Conservation (phyloP, 2,113 vertebrate genomes). For the Mionectes macconnelli region DNA sequence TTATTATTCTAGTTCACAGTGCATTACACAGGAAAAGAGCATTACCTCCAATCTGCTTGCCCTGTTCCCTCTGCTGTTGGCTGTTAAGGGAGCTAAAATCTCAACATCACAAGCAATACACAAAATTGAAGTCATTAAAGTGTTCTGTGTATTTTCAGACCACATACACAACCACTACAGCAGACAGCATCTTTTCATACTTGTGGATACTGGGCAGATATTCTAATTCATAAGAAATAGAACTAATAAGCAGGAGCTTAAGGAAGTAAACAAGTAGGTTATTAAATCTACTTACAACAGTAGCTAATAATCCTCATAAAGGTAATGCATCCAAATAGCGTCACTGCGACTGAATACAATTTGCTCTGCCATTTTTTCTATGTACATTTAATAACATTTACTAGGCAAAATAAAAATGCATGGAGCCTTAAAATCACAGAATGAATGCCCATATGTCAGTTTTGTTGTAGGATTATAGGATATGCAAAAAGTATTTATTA, state of each 20-base stretch:
- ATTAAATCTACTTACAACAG: background rate
- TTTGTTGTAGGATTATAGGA: background rate
- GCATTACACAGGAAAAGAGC: background rate
- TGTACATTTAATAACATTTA: background rate
- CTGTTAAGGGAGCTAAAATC: background rate
- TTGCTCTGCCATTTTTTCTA: background rate
- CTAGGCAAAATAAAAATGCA: slow-evolving; percentile 12
- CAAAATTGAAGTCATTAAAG: background rate
- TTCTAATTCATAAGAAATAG: background rate
- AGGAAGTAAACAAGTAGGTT: slow-evolving; percentile 25
- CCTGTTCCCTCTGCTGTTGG: background rate
- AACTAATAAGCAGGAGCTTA: slow-evolving; percentile 6
- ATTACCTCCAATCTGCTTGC: background rate
- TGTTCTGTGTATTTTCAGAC: background rate
- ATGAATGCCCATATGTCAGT: background rate
- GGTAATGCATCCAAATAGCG: background rate
- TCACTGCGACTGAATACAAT: background rate
- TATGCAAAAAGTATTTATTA: slow-evolving; percentile 5
- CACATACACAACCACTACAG: background rate
- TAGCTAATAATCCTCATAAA: slow-evolving; percentile 1
- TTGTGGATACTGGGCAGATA: background rate
- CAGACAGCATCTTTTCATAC: background rate
- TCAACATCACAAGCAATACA: background rate
- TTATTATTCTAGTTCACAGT: background rate
- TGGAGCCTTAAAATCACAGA: slow-evolving; percentile 1